Evolutionary conservation across 2,113 vertebrate species (phyloP), one percentile per base, ranked within the genome.

Genomic region (Mus spicilegus): DNA sequence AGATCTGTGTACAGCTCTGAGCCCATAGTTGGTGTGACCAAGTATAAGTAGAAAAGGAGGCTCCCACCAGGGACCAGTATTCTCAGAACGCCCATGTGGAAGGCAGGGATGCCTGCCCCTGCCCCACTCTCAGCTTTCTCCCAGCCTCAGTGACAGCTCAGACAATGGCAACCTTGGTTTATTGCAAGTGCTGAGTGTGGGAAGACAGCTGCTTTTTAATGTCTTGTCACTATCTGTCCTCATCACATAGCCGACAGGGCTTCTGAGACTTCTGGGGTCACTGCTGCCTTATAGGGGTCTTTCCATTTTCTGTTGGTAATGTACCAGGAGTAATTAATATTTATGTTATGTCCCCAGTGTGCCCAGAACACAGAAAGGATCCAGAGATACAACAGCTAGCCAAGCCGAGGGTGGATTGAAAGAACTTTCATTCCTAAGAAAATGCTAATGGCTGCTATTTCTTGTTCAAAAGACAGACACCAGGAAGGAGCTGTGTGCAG

Each of bases 321-420:
- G 82, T 70, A 22, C 26, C 14, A 39, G 51, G n/a, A 39, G 77
- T 96, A 88, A 94, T 92, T 70, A 90, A 84, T 92, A 92, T 94
- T 95, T 75, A 92, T 67, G 88, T 19, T 67, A 28, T 54, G 16
- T 2, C 70, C 56, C 3, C 30, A 56, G 28, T 12, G 33, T 81
- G 92, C 28, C 65, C 88, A 81, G 72, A 87, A 69, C 80, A 89
- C 67, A 76, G 84, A 72, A 19, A 49, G 30, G 14, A 33, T n/a
- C 26, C 85, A 36, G 65, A 82, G 69, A 58, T 76, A 84, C 49
- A 56, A 51, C 0, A 70, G 54, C 67, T 58, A 19, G 5, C 26
- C 51, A 33, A 73, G 76, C 65, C 0, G 12, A 86, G 54, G 39
- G 8, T 3, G 11, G 30, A 30, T 9, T 56, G 72, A 94, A 94